These are phyloP conservation scores for Corynorhinus townsendii DNA, from an alignment of 2,113 vertebrate genomes.

Conservation along the genomic window DNA sequence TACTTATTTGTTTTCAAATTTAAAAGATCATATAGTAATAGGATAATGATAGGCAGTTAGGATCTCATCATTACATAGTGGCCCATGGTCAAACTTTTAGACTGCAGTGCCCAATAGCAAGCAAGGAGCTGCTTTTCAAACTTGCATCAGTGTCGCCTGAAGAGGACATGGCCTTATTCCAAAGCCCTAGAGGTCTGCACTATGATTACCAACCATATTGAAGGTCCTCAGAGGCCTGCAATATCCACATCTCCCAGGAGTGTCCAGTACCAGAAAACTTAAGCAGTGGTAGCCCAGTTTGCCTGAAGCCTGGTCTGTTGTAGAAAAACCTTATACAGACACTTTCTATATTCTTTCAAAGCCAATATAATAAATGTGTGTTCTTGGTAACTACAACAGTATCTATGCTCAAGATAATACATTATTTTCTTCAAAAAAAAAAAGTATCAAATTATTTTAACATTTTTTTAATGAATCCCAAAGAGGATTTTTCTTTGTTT, in stretches of 20 bases:
- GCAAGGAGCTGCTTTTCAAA: neutral
- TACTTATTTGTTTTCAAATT: neutral
- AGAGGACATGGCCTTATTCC: neutral
- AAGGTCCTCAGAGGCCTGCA: neutral
- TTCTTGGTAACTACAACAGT: neutral
- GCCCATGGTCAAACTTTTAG: neutral
- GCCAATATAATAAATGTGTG: neutral
- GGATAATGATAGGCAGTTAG: neutral
- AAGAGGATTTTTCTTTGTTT: neutral
- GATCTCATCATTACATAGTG: accelerated
- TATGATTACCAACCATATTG: neutral
- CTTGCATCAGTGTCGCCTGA: neutral
- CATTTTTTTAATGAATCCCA: neutral
- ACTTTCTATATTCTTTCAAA: neutral
- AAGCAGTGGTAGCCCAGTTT: neutral
- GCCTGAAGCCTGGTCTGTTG: neutral
- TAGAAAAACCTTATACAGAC: neutral
- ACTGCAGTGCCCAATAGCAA: neutral
- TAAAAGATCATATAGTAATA: neutral
- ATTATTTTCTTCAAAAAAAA: neutral
- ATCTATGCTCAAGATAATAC: neutral
- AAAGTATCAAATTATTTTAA: neutral
- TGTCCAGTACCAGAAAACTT: neutral
- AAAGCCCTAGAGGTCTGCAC: too few species aligned
- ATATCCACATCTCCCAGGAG: neutral